Evolutionary conservation across 2,113 vertebrate species (phyloP), one percentile per base, ranked within the genome.

Genomic region (Fregetta grallaria): DNA sequence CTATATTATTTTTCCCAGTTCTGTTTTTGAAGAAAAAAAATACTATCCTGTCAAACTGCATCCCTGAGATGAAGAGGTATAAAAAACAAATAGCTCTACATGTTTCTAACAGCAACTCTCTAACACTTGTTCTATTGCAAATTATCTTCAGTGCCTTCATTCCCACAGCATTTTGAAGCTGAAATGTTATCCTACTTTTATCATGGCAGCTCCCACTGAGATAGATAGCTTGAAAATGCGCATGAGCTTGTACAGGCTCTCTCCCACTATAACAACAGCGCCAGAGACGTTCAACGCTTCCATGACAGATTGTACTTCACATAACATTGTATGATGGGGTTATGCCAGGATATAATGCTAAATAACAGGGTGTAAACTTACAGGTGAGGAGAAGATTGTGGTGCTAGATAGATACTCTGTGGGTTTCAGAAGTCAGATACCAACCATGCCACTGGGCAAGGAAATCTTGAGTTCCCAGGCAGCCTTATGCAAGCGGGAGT

Each of bases 21-120:
- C 71, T 73, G 17, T 66, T 94, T 82, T n/a, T 93, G 45, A 90
- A 83, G 63, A 80, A 88, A 92, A 95, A 94, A 95, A 94, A 58
- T 62, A 71, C 80, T 66, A 73, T 40, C 58, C 87, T 97, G 89
- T 92, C 95, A 91, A 91, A 71, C 29, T 50, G 6, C 30, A 85
- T 74, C 44, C 21, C 55, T 79, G 77, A 85, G 55, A 91, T 77
- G n/a, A 93, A 93, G 75, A 88, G 67, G 8, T 89, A 88, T 82
- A 70, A 83, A 88, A 96, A 97, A 42, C 80, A 94, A 93, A 90
- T 50, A 70, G 32, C 85, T 93, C 44, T 71, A 42, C 23, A 8
- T 78, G 26, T 70, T 88, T 83, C n/a, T 86, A 91, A 79, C 34
- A 76, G 66, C 27, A n/a, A 19, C 50, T 47, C 42, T 63, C 52